Evolutionary conservation across 2,797 vertebrate species (phyloP).

Genomic region (Hyperoplus immaculatus): DNA sequence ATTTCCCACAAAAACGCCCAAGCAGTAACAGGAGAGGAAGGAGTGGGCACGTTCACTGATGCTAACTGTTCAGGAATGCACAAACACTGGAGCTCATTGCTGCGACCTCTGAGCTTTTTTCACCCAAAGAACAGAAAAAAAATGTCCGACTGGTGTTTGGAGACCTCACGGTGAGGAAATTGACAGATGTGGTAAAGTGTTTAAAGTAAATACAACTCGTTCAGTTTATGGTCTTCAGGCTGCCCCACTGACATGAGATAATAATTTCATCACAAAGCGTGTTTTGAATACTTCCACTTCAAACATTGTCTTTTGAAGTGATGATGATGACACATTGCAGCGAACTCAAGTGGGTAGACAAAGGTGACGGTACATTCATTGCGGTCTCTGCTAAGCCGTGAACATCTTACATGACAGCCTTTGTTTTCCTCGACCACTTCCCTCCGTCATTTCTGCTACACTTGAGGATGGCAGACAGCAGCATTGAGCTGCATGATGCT

Average conservation of each 20-base stretch:
- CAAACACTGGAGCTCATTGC: constrained; percentile 61
- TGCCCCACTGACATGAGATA: constrained; percentile 28
- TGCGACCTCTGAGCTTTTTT: constrained; percentile 25
- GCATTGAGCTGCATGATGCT: too few relatives aligned
- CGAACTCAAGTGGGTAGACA: constrained; percentile 37
- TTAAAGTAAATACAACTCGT: constrained; percentile 53
- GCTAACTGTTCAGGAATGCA: constrained; percentile 59
- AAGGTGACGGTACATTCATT: too few relatives aligned
- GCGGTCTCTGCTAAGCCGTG: too few relatives aligned
- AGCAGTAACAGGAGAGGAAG: constrained; percentile 41
- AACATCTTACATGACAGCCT: too few relatives aligned
- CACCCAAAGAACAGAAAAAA: constrained; percentile 35
- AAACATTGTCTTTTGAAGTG: constrained; percentile 11
- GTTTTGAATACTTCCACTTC: constrained; percentile 58
- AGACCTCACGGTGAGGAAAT: constrained; percentile 10
- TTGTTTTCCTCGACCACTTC: too few relatives aligned
- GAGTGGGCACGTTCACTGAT: constrained; percentile 30
- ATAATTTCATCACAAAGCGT: constrained; percentile 14
- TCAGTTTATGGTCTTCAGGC: constrained; percentile 32
- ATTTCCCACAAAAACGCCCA: constrained; percentile 46
- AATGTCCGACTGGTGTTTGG: neutral
- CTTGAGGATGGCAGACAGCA: too few relatives aligned
- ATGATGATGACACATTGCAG: constrained; percentile 20
- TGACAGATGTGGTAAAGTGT: constrained; percentile 47
- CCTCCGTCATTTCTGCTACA: too few relatives aligned